Evolutionary conservation across 2,113 vertebrate genomes (phyloP), one percentile per base, ranked within the genome.

Genomic region (Natator depressus): DNA sequence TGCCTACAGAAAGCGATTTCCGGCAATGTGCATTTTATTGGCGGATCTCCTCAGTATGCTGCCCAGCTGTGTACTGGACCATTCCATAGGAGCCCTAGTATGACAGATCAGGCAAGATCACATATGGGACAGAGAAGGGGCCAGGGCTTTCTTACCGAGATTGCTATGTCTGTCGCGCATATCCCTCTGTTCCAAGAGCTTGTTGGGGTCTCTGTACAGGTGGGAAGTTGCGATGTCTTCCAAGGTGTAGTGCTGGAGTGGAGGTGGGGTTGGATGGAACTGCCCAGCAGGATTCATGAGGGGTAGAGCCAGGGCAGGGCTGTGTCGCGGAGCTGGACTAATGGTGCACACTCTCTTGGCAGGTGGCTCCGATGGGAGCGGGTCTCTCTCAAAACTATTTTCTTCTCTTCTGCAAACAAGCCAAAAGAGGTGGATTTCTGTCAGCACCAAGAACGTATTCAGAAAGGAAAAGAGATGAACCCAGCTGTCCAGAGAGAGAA

Each of bases 321-420:
- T 99, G 98, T 99, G 99, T 69, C 99, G 98, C 31, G 99, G 99
- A 20, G 99, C 99, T 0, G 99, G 99, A 97, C 99, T 99, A 97
- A 99, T 99, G 97, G 99, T 99, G 98, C 99, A 99, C 82, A 99
- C 99, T 59, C 99, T 98, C 95, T 99, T 99, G 75, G 99, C 98
- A 0, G 99, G 98, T 4, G 99, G 99, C 96, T 99, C 99, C 24
- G 99, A 93, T 0, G 99, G 97, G 55, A 98, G 93, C 0, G 99
- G 81, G 0, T 99, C 99, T 80, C 99, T 99, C 91, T 99, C 99
- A 97, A 99, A 99, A 83, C 98, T 98, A 80, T 98, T 99, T 90
- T 99, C 99, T 96, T 99, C 98, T 97, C 99, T 99, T 92, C 96
- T 98, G 91, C n/a, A 95, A 90, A 54, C 91, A 82, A 94, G 96